These are phyloP conservation scores for Trichechus manatus DNA, from an alignment of 2,113 vertebrate genomes.

Conservation along the genomic window DNA sequence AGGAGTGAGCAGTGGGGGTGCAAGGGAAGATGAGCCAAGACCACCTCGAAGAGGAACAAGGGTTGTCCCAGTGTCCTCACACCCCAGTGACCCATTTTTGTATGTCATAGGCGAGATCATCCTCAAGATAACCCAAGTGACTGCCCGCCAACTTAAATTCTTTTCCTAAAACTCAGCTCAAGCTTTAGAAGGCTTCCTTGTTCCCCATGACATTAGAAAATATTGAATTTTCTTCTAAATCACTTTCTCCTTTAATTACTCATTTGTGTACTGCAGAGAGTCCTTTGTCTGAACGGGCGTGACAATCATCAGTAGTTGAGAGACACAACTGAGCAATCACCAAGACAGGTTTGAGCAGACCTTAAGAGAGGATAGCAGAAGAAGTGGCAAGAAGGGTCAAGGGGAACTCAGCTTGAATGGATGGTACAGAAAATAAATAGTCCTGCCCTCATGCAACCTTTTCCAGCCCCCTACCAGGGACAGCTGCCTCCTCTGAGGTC, in stretches of 20 bases:
- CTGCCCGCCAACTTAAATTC: not conserved
- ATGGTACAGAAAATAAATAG: not conserved
- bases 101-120: not conserved
- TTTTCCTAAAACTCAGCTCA: not conserved
- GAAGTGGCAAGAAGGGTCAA: fast-evolving
- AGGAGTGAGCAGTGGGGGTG: not conserved
- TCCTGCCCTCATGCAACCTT: not conserved
- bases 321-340: not conserved
- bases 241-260: not conserved
- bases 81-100: not conserved
- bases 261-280: not conserved
- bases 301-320: not conserved
- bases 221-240: not conserved
- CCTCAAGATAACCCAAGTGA: not conserved
- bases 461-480: not conserved
- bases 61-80: not conserved
- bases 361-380: fast-evolving
- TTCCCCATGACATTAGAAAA: not conserved
- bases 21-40: not conserved
- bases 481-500: not conserved
- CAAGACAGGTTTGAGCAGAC: not conserved
- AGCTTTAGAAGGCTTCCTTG: not conserved
- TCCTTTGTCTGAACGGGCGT: not conserved
- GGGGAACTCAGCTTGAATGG: not conserved
- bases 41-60: not conserved